Conservation (phyloP, 1,140 invertebrate genomes). For the Sinella curviseta region DNA sequence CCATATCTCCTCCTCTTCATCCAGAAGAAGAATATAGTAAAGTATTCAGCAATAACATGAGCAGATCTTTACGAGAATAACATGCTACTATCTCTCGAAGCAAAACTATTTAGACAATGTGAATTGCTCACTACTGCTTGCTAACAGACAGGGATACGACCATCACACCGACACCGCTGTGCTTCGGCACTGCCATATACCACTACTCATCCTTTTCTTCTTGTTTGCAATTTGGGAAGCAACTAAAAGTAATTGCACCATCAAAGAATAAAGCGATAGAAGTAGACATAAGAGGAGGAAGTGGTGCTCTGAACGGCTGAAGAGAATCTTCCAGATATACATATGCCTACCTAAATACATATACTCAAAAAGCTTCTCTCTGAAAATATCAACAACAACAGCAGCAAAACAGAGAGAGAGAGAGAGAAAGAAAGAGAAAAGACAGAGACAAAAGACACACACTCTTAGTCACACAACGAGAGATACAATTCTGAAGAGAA, state of each 20-base stretch:
- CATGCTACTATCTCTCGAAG: not conserved
- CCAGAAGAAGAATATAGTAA: not conserved
- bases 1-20: not conserved
- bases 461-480: no score
- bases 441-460: not conserved
- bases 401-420: not conserved
- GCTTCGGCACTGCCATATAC: no score
- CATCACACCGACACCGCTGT: no score
- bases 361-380: no score
- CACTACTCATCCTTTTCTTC: no score
- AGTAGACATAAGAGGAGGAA: not conserved
- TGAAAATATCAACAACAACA: not conserved
- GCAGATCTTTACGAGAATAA: not conserved
- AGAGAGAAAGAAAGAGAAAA: not conserved
- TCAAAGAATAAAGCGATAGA: not conserved
- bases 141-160: not conserved
- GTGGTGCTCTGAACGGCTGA: not conserved
- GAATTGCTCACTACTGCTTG: not conserved
- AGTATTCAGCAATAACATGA: not conserved
- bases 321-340: no score
- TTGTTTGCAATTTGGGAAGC: not conserved
- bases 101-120: not conserved
- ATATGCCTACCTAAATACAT: no score
- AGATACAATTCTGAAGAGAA: not conserved
- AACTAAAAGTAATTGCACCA: conserved; percentile 17